phyloP scores from a whole-genome alignment of 2,113 vertebrate species.

The Heterochromis multidens region DNA sequence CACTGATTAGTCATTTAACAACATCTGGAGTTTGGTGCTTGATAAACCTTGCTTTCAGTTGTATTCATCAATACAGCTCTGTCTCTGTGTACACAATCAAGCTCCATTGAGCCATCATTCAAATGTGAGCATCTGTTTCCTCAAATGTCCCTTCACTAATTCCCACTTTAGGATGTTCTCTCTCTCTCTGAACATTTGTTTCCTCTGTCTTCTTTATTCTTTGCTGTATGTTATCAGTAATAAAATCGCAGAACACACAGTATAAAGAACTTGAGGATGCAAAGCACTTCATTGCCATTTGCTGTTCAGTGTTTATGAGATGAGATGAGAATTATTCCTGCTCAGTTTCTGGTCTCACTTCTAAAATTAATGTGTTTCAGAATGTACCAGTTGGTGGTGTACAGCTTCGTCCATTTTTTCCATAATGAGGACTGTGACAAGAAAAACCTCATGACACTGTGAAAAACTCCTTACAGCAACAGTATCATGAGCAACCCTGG shows the following conservation, averaged over 20 bases:
- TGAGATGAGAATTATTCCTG: slow-evolving; percentile 13
- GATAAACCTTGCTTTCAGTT: neutral
- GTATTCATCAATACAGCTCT: slow-evolving; percentile 23
- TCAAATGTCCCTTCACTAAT: slow-evolving; percentile 12
- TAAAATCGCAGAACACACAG: neutral
- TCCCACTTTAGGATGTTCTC: slow-evolving; percentile 24
- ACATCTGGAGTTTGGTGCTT: slow-evolving; percentile 33
- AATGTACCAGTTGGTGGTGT: slow-evolving; percentile 18
- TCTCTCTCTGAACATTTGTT: neutral
- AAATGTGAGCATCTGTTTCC: slow-evolving; percentile 38
- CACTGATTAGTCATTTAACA: slow-evolving; percentile 36
- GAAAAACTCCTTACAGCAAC: neutral
- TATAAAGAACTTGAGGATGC: neutral
- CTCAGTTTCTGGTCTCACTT: neutral
- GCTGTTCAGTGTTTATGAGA: neutral
- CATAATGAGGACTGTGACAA: slow-evolving; percentile 10
- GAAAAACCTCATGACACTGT: neutral
- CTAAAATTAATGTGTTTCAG: slow-evolving; percentile 26
- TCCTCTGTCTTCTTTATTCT: neutral
- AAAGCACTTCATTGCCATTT: neutral
- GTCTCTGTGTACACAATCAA: slow-evolving; percentile 31
- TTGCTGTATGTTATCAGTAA: neutral
- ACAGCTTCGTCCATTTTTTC: slow-evolving; percentile 21
- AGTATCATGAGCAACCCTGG: neutral
- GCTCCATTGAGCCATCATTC: slow-evolving; percentile 37